Evolutionary conservation across 2,113 vertebrate species (phyloP).

Genomic region (Anolis carolinensis): DNA sequence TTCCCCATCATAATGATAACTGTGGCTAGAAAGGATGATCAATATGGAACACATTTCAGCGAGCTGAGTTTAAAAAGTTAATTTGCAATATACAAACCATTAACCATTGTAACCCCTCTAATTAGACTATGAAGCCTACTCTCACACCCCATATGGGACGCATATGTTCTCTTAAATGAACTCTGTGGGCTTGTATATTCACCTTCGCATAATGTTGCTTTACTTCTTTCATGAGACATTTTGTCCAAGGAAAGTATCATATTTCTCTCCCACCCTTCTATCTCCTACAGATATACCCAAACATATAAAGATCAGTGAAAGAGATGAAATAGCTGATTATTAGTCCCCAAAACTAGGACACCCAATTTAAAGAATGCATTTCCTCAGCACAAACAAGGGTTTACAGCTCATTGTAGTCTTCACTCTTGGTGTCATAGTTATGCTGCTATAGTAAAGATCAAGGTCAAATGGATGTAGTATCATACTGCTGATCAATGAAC

Average conservation of each 20-base stretch:
- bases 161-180: conserved; percentile 16
- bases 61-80: conserved; percentile 46
- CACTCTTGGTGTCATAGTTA: conserved; percentile 68
- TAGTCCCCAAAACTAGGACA: conserved; percentile 58
- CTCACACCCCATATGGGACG: conserved; percentile 31
- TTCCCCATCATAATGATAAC: background rate
- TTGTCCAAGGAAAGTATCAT: background rate
- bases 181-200: background rate
- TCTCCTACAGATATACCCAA: conserved; percentile 45
- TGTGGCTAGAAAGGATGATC: conserved; percentile 7
- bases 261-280: conserved; percentile 26
- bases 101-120: conserved; percentile 60
- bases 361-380: conserved; percentile 41
- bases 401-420: conserved; percentile 46
- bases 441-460: conserved; percentile 34
- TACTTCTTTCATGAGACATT: conserved; percentile 1
- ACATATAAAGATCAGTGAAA: conserved; percentile 30
- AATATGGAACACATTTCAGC: background rate
- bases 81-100: conserved; percentile 66
- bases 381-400: conserved; percentile 61
- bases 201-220: background rate
- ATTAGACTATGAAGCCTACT: conserved; percentile 59
- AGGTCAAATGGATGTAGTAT: conserved; percentile 27
- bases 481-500: conserved; percentile 45
- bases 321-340: background rate